Percentiles rank a stretch among this genome's conserved stretches.
Evolutionary conservation across 2,113 vertebrate genomes (phyloP).

Genomic region (Tragelaphus imberbis): DNA sequence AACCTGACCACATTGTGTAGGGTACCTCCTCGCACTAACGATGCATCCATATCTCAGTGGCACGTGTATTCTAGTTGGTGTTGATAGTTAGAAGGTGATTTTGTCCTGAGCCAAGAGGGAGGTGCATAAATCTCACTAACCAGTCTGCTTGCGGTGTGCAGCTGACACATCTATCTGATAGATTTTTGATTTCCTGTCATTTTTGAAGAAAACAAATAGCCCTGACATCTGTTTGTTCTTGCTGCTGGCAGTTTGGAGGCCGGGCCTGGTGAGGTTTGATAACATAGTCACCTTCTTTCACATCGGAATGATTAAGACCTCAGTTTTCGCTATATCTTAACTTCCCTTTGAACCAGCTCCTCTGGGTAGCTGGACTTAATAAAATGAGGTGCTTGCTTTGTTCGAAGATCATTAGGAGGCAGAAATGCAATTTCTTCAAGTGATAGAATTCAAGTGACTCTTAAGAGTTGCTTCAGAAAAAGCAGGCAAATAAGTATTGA

Average conservation of each 20-base stretch:
- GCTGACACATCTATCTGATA: conserved; percentile 47
- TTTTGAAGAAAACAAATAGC: conserved; percentile 59
- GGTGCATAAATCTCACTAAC: conserved; percentile 47
- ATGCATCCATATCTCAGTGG: neutral
- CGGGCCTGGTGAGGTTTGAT: neutral
- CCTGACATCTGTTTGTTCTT: conserved; percentile 26
- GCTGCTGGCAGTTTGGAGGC: neutral
- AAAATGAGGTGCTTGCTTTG: conserved; percentile 43
- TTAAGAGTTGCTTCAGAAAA: conserved; percentile 65
- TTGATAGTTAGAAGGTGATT: conserved; percentile 41
- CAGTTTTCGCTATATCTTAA: neutral
- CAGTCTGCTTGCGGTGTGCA: conserved; percentile 31
- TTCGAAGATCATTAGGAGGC: conserved; percentile 47
- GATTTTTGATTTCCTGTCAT: conserved; percentile 59
- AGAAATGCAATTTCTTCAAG: conserved; percentile 39
- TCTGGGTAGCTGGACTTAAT: conserved; percentile 10
- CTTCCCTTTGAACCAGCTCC: neutral
- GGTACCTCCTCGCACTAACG: neutral
- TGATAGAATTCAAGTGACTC: conserved; percentile 46
- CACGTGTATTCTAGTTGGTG: neutral
- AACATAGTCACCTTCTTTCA: neutral
- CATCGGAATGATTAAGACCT: neutral
- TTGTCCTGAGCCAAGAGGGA: conserved; percentile 23
- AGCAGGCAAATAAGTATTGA: conserved; percentile 65
- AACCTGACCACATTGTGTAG: neutral